phyloP scores from a whole-genome alignment of 2,113 vertebrate genomes.

The Melanotaenia duboulayi region DNA sequence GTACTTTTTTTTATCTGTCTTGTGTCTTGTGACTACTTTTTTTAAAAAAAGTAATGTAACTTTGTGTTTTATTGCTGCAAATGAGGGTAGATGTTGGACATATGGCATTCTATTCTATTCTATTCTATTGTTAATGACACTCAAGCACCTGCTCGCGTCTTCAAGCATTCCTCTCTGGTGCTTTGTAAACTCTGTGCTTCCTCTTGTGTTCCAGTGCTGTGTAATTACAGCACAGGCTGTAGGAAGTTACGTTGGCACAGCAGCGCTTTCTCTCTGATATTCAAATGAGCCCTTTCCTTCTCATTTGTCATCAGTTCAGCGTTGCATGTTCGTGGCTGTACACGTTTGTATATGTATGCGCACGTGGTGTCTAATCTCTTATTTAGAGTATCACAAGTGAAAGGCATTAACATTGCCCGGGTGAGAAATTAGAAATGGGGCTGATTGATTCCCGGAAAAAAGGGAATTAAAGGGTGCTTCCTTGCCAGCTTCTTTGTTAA shows the following conservation, averaged over 20 bases:
- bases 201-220: conserved; percentile 37
- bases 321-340: background rate
- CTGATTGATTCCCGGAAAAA: conserved; percentile 56
- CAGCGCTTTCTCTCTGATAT: conserved; percentile 52
- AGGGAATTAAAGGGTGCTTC: conserved; percentile 36
- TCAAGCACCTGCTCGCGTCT: conserved; percentile 21
- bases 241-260: conserved; percentile 42
- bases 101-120: no score
- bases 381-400: conserved; percentile 47
- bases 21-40: no score
- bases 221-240: conserved; percentile 55
- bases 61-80: no score
- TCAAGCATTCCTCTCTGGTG: conserved; percentile 1
- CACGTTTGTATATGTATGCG: background rate
- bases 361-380: conserved; percentile 43
- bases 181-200: conserved; percentile 6
- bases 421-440: conserved; percentile 55
- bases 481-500: conserved; percentile 16
- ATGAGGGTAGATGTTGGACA: no score
- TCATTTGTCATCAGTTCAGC: conserved; percentile 54
- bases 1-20: no score
- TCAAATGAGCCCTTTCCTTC: conserved; percentile 50
- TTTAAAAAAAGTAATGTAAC: no score
- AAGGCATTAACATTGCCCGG: conserved; percentile 34
- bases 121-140: no score